These are phyloP conservation scores for Pangasius macronema DNA, from an alignment of 2,797 vertebrate species.

Conservation along the genomic window DNA sequence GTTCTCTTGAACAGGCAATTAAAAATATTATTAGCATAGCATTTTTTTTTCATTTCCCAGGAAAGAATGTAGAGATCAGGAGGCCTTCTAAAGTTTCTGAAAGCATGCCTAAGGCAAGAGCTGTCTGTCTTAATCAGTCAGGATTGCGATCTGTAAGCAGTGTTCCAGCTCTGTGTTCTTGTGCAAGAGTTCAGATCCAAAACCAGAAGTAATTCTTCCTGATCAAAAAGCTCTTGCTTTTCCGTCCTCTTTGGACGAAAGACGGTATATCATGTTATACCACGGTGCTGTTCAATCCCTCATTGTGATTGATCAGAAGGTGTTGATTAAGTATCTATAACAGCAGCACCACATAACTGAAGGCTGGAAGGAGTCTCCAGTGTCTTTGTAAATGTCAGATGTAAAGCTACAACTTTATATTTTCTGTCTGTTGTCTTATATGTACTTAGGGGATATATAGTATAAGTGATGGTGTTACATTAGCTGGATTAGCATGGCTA, in stretches of 20 bases:
- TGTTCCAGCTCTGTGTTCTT: not conserved
- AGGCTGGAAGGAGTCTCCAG: not conserved
- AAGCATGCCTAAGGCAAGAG: slow-evolving; percentile 5
- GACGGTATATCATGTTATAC: not conserved
- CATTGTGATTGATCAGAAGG: not conserved
- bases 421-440: not conserved
- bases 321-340: not conserved
- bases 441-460: not conserved
- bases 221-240: not conserved
- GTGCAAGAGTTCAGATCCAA: not conserved
- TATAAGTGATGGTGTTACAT: too few relatives aligned
- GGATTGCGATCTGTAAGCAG: not conserved
- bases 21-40: not conserved
- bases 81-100: not conserved
- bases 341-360: not conserved
- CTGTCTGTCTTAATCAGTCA: not conserved
- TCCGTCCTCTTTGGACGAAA: not conserved
- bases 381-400: not conserved
- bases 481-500: not conserved
- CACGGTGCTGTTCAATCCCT: not conserved
- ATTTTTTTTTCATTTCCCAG: not conserved
- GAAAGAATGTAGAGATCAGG: not conserved
- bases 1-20: not conserved
- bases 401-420: not conserved
- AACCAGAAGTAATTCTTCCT: not conserved